Evolutionary conservation across 2,888 invertebrate genomes (phyloP), one percentile per base, ranked within the genome.

Genomic region (Chironomus riparius): DNA sequence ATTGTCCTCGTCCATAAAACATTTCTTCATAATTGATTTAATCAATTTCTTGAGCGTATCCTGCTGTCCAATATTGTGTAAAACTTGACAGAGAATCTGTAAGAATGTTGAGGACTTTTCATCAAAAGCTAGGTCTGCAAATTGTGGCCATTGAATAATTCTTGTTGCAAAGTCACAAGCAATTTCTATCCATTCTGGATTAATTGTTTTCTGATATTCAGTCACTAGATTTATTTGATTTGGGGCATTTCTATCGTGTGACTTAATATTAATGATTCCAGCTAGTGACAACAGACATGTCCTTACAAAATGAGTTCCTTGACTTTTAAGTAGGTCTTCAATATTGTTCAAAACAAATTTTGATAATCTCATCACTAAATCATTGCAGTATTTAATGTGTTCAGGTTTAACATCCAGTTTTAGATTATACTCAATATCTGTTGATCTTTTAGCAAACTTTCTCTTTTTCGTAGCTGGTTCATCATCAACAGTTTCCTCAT

Each of bases 271-370:
- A 0, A 88, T 87, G 12, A 92, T 86, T 0, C 92, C 92, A 13
- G 89, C 88, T 0, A 93, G 83, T 79, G 88, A 89, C 81, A 89
- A 87, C n/a, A 93, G 82, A 1, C 89, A 89, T 10, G 91, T 89
- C 71, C 94, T 87, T 78, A 94, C 85, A 4, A 94, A 88, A 80
- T 92, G 91, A 83, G 90, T 93, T 0, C 91, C 93, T 78, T 91
- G 92, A 0, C 85, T 84, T 81, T 94, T 92, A 0, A 92, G 87
- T 80, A 91, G 94, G 80, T 94, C 94, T 81, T 94, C 94, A 77
- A 93, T 85, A 85, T 95, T 95, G 82, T 95, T 95, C 0, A 93
- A 82, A 22, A 91, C 85, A 82, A 92, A 95, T 84, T 89, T 91
- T 77, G 90, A 87, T 3, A 92, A 85, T 82, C 91, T 92, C 13